Base-by-base conservation (phyloP, 2,797 vertebrate species). In the Tragopan temminckii region DNA sequence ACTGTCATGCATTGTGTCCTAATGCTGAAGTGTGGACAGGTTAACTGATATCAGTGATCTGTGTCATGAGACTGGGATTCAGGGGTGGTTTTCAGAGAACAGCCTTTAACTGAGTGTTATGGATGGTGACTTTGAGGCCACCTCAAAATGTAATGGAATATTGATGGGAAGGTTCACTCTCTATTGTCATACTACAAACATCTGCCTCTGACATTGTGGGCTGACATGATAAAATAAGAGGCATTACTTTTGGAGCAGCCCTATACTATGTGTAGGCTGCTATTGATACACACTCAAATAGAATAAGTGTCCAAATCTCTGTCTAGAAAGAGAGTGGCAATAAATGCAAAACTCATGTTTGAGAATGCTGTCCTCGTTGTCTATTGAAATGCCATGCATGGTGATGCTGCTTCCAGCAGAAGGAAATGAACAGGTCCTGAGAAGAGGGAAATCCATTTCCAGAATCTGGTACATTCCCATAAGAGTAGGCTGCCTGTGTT, bases 1-100 rank as follows among this genome's bases (percentile, higher is more conserved):
- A 10, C 35, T 1, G 5, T 50, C 36, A 42, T 1, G 1, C 11
- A 6, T 36, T 1, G 0, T 62, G 40, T 35, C n/a, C 29, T 27
- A 7, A 17, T n/a, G 25, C 25, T 72, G 70, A 27, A 53, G 5
- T 8, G 13, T 7, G 13, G 27, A 45, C 12, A 7, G 7, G 17
- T 52, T 38, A 25, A 19, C 20, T 19, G 31, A 15, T 21, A 15
- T 52, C 9, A 50, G 50, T 55, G 67, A 31, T 27, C 68, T 57
- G 46, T 53, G 11, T 23, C 7, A 2, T 13, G 9, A 50, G 31
- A 4, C 27, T 52, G 46, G 7, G 38, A 15, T 36, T 8, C 38
- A 55, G 67, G 19, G 6, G 2, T 23, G 31, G 11, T 40, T 91
- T 85, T 35, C 52, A 62, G 29, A 40, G 13, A 72, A 17, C 6